Evolutionary conservation across 2,888 invertebrate species (phyloP), one percentile per base, ranked within the genome.

Genomic region (Tetragnatha montana): DNA sequence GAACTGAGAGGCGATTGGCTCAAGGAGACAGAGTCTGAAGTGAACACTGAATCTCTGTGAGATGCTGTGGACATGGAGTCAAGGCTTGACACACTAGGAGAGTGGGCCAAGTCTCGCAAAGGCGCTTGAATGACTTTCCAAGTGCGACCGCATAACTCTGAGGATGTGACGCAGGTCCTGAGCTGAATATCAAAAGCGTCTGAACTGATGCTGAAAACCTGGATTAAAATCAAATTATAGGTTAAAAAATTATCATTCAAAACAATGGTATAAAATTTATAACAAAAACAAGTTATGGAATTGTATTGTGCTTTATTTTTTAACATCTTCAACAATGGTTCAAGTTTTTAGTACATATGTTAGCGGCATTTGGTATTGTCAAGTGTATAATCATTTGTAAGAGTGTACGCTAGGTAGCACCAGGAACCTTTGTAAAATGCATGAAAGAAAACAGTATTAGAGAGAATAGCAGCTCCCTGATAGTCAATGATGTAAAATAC

Each of bases 81-180:
- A n/a, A 87, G 51, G 71, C 90, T 90, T 73, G 90, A 90, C 68
- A 70, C 68, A 60, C 90, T 90, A 12, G 90, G 82, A 10, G 80
- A 81, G 19, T 79, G 80, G 47, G 79, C 35, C 51, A 90, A 21
- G 3, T 68, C 12, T 22, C 49, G 35, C 10, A 85, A 22, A 1
- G 89, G 83, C n/a, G 84, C 81, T 73, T 76, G 51, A 10, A 91
- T 71, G 14, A 73, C 17, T 91, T 96, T 95, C 98, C 98, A 98
- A 92, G 97, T 95, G 93, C 97, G 97, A 0, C 98, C 98, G 21
- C 97, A 97, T 91, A 96, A 92, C 60, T 93, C 93, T 78, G 91
- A 91, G 3, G 91, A 79, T 12, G 92, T 92, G 1, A 93, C 91
- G 0, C 93, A 93, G 8, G 92, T 92, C 22, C 93, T 92, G 75